Evolutionary conservation across 53 echinoderm and acorn worm species (phyloP), one percentile per base, ranked within the genome.

Genomic region (Antedon mediterranea): DNA sequence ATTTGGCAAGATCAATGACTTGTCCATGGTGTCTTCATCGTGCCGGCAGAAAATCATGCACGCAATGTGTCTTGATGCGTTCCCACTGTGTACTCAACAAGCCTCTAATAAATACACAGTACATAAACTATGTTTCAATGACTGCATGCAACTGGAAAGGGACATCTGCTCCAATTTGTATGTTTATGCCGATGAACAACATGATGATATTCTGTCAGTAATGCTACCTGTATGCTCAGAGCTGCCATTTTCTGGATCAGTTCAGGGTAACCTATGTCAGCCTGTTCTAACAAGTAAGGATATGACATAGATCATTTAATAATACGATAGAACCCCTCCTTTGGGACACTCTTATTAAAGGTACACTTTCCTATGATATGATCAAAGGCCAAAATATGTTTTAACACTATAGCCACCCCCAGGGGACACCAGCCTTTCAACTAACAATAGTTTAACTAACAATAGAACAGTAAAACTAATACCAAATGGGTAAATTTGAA

Each of bases 61-160:
- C n/a, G 88, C 93, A 74, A 93, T 93, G 72, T 93, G 93, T 77
- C 90, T 93, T 15, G 88, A 90, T 6, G 93, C 93, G 13, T 93
- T 88, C 82, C 93, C 93, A 6, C 88, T 93, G 4, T 93, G 93
- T 75, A 83, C 76, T 30, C 87, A 93, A 73, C 72, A 71, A 3
- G 84, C 86, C 0, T 11, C 37, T 6, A 37, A 4, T 6, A 37
- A 37, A 6, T n/a, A n/a, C n/a, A 74, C 75, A 9, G 33, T 76
- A 14, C 84, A 88, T 31, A 72, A 84, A 32, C 80, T 88, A 34
- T 88, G 88, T 75, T 76, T 72, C 32, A 78, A 81, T 14, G 88
- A 93, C 84, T 93, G 90, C 70, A 85, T 37, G 23, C 43, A 86
- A 32, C 83, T 93, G 28, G 86, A 88, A 78, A 93, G 88, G 37